Percentiles rank a stretch among this genome's conserved stretches.
Evolutionary conservation across 2,113 vertebrate genomes (phyloP).

Genomic region (Cygnus buccinator): DNA sequence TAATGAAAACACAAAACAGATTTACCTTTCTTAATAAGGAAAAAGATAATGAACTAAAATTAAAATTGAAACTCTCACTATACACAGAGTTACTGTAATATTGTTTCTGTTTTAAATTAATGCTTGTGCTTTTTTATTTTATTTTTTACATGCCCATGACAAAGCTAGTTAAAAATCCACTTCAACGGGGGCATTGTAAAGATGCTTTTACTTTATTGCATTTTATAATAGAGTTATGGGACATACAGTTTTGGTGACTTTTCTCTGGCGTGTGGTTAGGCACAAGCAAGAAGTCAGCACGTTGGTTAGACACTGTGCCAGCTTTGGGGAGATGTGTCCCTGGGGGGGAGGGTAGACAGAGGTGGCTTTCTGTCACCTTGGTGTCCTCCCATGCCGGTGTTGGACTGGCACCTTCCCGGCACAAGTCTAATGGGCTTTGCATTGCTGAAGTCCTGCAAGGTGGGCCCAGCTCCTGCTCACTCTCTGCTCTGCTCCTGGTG

Average conservation of each 20-base stretch:
- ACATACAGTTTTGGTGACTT: constrained; percentile 34
- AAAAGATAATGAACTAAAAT: constrained; percentile 85
- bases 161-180: constrained; percentile 35
- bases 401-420: neutral
- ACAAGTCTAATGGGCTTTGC: neutral
- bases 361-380: neutral
- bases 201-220: constrained; percentile 26
- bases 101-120: constrained; percentile 73
- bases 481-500: neutral
- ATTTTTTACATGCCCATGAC: constrained; percentile 26
- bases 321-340: neutral
- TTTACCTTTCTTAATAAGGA: constrained; percentile 85
- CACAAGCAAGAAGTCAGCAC: neutral
- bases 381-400: neutral
- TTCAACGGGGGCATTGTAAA: neutral
- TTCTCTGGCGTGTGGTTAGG: neutral
- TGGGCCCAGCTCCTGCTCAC: neutral
- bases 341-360: neutral
- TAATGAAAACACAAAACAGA: constrained; percentile 87
- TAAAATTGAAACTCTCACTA: constrained; percentile 79
- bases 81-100: constrained; percentile 68
- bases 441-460: neutral
- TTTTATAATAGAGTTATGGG: constrained; percentile 45
- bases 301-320: neutral
- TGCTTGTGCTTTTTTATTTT: constrained; percentile 36